Percentiles rank a stretch among this genome's conserved stretches.
Conservation (phyloP, 2,888 invertebrate genomes). For the Didymodactylos carnosus region DNA sequence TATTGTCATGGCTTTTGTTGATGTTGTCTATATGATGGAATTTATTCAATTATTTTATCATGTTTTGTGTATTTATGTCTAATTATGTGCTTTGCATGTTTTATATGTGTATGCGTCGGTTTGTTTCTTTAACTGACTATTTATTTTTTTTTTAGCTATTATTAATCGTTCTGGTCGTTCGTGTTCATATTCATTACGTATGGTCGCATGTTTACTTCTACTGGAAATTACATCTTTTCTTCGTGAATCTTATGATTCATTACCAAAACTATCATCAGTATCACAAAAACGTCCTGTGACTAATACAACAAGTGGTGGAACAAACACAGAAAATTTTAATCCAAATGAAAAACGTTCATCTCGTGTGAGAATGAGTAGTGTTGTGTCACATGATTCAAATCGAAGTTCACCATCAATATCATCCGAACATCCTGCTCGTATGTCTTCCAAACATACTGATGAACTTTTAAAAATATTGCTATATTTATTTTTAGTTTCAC, state of each 20-base stretch:
- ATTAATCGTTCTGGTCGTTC: constrained; percentile 53
- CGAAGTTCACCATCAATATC: constrained; percentile 74
- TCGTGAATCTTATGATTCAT: constrained; percentile 70
- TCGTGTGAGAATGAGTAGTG: background rate
- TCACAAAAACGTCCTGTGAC: constrained; percentile 50
- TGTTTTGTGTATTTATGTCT: too few species aligned
- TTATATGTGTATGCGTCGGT: too few species aligned
- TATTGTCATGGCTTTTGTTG: too few species aligned
- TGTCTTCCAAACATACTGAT: too few species aligned
- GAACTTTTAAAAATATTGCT: background rate
- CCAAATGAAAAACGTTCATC: background rate
- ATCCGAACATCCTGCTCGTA: constrained; percentile 36
- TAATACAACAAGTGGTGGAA: background rate
- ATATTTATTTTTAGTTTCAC: background rate
- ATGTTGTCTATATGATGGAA: too few species aligned
- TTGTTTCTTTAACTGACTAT: background rate
- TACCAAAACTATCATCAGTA: constrained; percentile 35
- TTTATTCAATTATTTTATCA: too few species aligned
- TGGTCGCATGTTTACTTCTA: constrained; percentile 79
- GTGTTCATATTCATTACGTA: constrained; percentile 53
- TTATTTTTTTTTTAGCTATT: constrained; percentile 43
- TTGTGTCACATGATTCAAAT: constrained; percentile 60
- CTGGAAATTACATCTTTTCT: constrained; percentile 89
- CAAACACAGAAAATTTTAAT: constrained; percentile 62
- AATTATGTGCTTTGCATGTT: too few species aligned